Evolutionary conservation across 2,113 vertebrate species (phyloP).

Genomic region (Bungarus multicinctus): DNA sequence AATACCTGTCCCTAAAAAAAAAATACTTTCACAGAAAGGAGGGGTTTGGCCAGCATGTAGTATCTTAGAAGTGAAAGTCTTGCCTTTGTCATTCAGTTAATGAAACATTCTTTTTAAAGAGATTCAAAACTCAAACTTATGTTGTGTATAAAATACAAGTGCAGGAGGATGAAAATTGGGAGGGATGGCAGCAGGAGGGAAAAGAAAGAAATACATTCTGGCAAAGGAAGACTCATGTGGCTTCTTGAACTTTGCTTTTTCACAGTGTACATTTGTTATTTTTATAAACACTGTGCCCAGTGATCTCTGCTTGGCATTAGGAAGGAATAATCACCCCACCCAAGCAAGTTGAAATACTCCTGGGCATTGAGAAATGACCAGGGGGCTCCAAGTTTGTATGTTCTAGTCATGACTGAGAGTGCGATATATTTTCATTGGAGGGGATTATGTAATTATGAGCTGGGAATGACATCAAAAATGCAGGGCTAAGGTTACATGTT

Average conservation of each 20-base stretch:
- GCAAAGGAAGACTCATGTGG: background rate
- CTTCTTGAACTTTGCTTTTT: background rate
- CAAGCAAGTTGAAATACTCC: background rate
- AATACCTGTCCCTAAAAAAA: background rate
- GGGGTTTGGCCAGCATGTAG: background rate
- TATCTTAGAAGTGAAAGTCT: background rate
- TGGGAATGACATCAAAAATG: constrained; percentile 20
- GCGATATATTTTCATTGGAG: constrained; percentile 33
- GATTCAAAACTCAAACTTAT: background rate
- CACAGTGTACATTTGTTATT: constrained; percentile 1
- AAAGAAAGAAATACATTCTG: background rate
- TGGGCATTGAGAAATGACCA: background rate
- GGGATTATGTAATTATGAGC: constrained; percentile 22
- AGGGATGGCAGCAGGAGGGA: no score
- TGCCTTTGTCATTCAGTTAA: background rate
- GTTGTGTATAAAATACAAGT: background rate
- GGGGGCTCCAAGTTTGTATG: constrained; percentile 4
- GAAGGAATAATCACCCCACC: constrained; percentile 17
- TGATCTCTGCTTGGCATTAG: background rate
- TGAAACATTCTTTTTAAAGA: background rate
- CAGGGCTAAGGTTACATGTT: constrained; percentile 29
- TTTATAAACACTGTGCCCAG: background rate
- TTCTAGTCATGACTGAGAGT: constrained; percentile 17
- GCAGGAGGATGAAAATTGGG: background rate
- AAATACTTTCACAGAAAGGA: background rate